A percentile compares a stretch with the other conserved stretches of the same genome.
Evolutionary conservation across 30 jellyfish, hydroid and myxozoan genomes (phyloP).

Genomic region (Aurelia sp.): DNA sequence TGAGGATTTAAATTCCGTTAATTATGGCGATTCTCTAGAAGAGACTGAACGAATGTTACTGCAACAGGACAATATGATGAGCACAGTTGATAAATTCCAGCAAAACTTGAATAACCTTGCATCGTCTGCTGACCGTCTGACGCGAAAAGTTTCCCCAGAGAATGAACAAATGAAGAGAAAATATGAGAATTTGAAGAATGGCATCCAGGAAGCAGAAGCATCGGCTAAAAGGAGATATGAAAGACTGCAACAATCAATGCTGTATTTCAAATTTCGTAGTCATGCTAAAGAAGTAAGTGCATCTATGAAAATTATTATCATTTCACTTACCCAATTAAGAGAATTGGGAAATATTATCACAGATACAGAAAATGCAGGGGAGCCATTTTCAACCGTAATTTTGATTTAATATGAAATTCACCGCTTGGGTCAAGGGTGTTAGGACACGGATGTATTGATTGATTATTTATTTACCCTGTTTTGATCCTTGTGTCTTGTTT

Average conservation of each 20-base stretch:
- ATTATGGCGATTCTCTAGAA: conserved; percentile 42
- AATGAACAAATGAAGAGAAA: conserved; percentile 17
- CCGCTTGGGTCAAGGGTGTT: no score
- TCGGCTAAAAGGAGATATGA: conserved; percentile 8
- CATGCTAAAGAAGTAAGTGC: conserved; percentile 36
- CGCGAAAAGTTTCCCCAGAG: not conserved
- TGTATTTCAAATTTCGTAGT: conserved; percentile 31
- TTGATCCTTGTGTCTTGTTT: no score
- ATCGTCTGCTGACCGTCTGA: conserved; percentile 10
- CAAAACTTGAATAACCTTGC: conserved; percentile 25
- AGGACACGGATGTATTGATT: no score
- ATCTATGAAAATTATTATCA: not conserved
- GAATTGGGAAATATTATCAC: no score
- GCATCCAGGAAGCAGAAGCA: conserved; percentile 12
- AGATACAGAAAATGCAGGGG: no score
- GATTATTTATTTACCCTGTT: no score
- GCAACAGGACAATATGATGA: conserved; percentile 25
- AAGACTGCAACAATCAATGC: conserved; percentile 33
- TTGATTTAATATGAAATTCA: no score
- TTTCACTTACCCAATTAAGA: not conserved
- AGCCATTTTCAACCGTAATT: no score
- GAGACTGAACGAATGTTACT: conserved; percentile 25
- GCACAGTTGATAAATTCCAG: conserved; percentile 28
- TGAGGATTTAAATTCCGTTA: not conserved
- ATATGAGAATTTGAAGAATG: conserved; percentile 28